phyloP scores from a whole-genome alignment of 2,797 vertebrate genomes.

The Enteromius trimaculatus region DNA sequence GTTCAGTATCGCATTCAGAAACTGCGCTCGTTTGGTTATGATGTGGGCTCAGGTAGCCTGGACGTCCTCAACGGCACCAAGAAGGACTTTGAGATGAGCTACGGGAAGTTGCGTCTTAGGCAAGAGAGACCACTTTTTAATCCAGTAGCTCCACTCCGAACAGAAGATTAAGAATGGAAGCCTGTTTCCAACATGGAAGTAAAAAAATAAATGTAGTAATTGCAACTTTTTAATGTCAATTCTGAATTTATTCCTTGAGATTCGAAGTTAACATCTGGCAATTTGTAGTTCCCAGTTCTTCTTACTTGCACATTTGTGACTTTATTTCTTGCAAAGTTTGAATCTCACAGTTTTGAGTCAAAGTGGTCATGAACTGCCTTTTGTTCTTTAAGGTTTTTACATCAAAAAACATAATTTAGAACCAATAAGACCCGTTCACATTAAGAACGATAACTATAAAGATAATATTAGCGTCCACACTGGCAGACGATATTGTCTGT shows the following conservation, averaged over 20 bases:
- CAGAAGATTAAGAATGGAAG: constrained; percentile 75
- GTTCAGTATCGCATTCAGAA: constrained; percentile 85
- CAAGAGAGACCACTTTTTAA: constrained; percentile 90
- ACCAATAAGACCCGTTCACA: not conserved
- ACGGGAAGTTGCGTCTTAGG: constrained; percentile 82
- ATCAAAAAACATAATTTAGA: not conserved
- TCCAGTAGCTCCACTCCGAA: constrained; percentile 86
- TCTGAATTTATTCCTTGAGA: not conserved
- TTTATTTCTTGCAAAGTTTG: too few species aligned
- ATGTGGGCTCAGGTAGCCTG: constrained; percentile 80
- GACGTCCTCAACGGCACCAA: constrained; percentile 87
- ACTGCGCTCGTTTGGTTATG: constrained; percentile 79
- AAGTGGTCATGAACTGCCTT: not conserved
- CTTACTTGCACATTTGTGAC: not conserved
- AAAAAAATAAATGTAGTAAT: not conserved
- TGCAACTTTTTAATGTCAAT: not conserved
- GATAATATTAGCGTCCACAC: too few species aligned
- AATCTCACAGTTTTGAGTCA: not conserved
- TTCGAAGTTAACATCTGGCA: not conserved
- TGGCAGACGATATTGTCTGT: too few species aligned
- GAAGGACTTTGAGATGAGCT: constrained; percentile 90
- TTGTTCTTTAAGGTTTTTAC: not conserved
- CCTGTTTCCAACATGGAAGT: not conserved
- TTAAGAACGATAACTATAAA: too few species aligned
- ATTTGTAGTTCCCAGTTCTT: not conserved